A percentile compares a stretch with the other conserved stretches of the same genome.
phyloP scores from a whole-genome alignment of 2,113 vertebrate species.

The Thryonomys swinderianus region DNA sequence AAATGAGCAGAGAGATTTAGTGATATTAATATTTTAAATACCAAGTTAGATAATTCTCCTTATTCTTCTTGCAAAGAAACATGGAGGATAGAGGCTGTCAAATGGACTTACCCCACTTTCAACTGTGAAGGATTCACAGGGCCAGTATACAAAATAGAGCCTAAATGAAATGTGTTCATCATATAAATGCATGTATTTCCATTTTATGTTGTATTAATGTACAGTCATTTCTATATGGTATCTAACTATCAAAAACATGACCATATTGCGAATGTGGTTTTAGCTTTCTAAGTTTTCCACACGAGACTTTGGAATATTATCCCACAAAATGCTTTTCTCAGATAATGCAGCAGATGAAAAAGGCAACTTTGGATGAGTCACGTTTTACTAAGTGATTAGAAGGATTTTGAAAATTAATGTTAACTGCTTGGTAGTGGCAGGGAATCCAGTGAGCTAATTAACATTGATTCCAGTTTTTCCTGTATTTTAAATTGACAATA shows the following conservation, averaged over 20 bases:
- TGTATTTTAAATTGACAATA: conserved; percentile 24
- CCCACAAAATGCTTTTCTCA: background rate
- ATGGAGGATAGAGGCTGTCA: background rate
- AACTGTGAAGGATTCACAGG: background rate
- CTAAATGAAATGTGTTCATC: background rate
- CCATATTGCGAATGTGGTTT: background rate
- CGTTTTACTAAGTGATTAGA: background rate
- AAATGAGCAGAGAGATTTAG: conserved; percentile 33
- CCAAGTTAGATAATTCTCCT: background rate
- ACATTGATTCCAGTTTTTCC: background rate
- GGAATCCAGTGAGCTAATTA: background rate
- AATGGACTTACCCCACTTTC: background rate
- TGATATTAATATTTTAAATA: conserved; percentile 49
- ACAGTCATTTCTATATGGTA: background rate
- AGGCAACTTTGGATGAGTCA: background rate
- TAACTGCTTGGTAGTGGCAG: conserved; percentile 14
- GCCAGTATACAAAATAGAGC: background rate
- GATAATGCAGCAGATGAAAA: background rate
- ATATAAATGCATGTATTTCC: conserved; percentile 3
- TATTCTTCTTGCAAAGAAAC: background rate
- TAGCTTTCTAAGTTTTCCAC: conserved; percentile 3
- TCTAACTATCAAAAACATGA: background rate
- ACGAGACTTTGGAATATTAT: background rate
- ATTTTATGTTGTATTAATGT: background rate
- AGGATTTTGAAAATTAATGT: conserved; percentile 14